phyloP scores from a whole-genome alignment of 2,888 invertebrate genomes.

The Quadroppia sp. region DNA sequence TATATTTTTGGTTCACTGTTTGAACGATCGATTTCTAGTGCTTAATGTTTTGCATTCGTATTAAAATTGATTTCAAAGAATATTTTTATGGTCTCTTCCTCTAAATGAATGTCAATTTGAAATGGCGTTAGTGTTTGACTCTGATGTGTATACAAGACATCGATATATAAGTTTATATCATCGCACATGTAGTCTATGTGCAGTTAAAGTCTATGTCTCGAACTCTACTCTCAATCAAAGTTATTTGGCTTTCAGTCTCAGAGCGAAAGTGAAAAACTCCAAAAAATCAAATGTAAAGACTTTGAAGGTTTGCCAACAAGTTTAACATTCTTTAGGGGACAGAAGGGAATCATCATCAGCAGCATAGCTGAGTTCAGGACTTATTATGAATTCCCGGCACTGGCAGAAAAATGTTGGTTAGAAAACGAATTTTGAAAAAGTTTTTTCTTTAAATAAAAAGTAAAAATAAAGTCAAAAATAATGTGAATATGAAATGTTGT shows the following conservation, averaged over 20 bases:
- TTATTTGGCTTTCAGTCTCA: constrained; percentile 18
- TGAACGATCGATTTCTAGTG: not conserved
- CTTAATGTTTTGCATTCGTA: too few relatives aligned
- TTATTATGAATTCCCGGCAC: constrained; percentile 23
- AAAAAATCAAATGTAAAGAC: constrained; percentile 17
- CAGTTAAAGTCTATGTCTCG: not conserved
- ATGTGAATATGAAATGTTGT: too few relatives aligned
- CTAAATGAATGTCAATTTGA: not conserved
- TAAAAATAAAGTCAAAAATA: not conserved
- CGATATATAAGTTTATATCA: not conserved
- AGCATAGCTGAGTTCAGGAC: too few relatives aligned
- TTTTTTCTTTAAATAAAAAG: not conserved
- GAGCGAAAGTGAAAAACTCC: not conserved
- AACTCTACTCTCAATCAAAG: not conserved
- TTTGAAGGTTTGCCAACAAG: constrained; percentile 32
- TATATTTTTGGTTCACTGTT: not conserved
- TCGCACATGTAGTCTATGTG: not conserved
- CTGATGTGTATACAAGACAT: not conserved
- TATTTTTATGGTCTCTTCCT: not conserved
- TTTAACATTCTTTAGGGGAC: constrained; percentile 22
- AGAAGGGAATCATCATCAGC: constrained; percentile 17
- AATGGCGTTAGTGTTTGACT: not conserved
- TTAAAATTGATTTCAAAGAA: too few relatives aligned
- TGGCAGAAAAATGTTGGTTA: constrained; percentile 17
- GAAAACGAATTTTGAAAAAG: constrained; percentile 17